Conservation (phyloP, 2,113 vertebrate genomes). For the Epinephelus lanceolatus region DNA sequence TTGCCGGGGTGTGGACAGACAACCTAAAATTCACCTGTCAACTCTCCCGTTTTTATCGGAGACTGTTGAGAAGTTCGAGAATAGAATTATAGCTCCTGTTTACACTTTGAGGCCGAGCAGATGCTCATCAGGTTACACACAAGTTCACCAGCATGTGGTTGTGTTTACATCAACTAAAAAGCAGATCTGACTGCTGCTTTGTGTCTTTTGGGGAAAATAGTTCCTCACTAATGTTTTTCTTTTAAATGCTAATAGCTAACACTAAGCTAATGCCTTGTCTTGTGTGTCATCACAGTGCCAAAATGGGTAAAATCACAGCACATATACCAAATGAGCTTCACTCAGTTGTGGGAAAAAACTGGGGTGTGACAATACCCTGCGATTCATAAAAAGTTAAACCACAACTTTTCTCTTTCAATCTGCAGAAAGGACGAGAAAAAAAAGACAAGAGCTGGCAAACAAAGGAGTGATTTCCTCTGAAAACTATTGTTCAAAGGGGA, state of each 20-base stretch:
- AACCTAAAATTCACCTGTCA: background rate
- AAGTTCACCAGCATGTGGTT: background rate
- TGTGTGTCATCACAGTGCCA: background rate
- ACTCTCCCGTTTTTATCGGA: background rate
- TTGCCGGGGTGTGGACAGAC: background rate
- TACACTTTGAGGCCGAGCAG: background rate
- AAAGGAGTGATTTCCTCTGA: background rate
- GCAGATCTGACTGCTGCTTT: too few relatives aligned
- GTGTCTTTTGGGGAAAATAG: background rate
- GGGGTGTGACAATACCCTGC: background rate
- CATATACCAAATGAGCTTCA: background rate
- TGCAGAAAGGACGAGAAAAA: background rate
- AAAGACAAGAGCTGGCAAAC: background rate
- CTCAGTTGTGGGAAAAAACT: background rate
- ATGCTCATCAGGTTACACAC: background rate
- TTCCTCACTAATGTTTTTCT: background rate
- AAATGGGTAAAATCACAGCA: background rate
- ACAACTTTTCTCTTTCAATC: too few relatives aligned
- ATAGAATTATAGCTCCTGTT: background rate
- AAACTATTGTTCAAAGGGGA: background rate
- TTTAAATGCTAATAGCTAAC: background rate
- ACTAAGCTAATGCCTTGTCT: background rate
- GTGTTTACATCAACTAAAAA: background rate
- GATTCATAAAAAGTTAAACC: background rate
- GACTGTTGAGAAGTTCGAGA: background rate